Evolutionary conservation across 92 coral and sea anemone genomes (phyloP), one percentile per base, ranked within the genome.

Genomic region (Virgularia gustaviana): DNA sequence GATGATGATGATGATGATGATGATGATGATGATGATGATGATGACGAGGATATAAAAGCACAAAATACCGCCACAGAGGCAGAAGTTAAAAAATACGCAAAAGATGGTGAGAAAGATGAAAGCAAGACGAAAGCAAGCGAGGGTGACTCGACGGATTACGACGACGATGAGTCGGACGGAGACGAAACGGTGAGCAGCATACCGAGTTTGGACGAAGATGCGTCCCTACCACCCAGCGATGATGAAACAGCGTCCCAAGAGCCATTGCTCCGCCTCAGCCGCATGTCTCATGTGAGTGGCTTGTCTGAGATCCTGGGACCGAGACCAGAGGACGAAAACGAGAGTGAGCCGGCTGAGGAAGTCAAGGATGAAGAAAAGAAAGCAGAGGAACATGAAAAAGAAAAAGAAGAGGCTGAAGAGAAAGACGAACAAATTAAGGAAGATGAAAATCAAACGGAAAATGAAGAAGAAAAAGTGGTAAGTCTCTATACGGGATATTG

Each of bases 151-250:
- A n/a, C n/a, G n/a, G n/a, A n/a, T n/a, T n/a, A n/a, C n/a, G n/a
- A n/a, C n/a, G 70, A 52, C 56, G 68, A 37, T 64, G 63, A 44
- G 9, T 19, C 25, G 12, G 88, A 73, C 33, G 72, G 36, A 5
- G 75, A 43, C n/a, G 79, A 72, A 12, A 18, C 75, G 19, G 31
- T 35, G 11, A 72, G 79, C 29, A 75, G 72, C 44, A 65, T 65
- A 19, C 36, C 53, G 44, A 65, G 72, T 43, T 23, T 42, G 13
- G 31, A 52, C 1, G 36, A 65, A 5, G 56, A 65, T 65, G 72
- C 41, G 33, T 41, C 72, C 15, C 44, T 54, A 7, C 41, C 24
- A 65, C 34, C 18, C 10, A 65, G 72, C 30, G 72, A 44, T 24
- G 72, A 65, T 25, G 72, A 65, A 56, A n/a, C n/a, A n/a, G n/a